Conservation (phyloP, 2,113 vertebrate species). For the Stigmatopora argus region DNA sequence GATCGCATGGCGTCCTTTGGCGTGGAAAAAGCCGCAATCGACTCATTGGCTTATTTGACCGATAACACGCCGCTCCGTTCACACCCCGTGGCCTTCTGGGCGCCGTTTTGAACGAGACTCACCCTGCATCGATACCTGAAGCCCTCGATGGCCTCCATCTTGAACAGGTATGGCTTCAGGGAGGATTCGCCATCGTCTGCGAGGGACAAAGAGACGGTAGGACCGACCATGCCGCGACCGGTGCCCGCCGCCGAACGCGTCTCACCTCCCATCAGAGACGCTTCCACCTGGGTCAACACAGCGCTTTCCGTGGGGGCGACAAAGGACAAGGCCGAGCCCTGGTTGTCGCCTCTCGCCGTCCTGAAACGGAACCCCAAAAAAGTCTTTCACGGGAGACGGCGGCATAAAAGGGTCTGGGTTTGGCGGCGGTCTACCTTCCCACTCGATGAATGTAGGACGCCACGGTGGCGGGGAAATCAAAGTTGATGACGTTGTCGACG, state of each 20-base stretch:
- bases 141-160: slow-evolving; percentile 83
- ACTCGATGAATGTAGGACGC: slow-evolving; percentile 89
- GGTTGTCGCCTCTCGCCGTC: slow-evolving; percentile 84
- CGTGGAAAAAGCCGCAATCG: neutral
- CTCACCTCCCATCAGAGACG: slow-evolving; percentile 74
- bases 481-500: slow-evolving; percentile 83
- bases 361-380: slow-evolving; percentile 46
- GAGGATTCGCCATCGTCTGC: slow-evolving; percentile 61
- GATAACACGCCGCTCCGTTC: too few relatives aligned
- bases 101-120: slow-evolving; percentile 21
- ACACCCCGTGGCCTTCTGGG: too few relatives aligned
- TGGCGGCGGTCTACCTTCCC: slow-evolving; percentile 70
- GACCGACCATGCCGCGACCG: neutral
- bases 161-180: slow-evolving; percentile 80
- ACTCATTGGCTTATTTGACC: neutral
- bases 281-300: slow-evolving; percentile 72
- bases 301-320: slow-evolving; percentile 70
- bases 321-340: slow-evolving; percentile 79
- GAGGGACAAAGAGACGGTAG: neutral
- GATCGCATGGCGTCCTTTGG: slow-evolving; percentile 88
- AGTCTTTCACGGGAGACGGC: neutral
- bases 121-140: slow-evolving; percentile 89
- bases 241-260: neutral
- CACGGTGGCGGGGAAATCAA: slow-evolving; percentile 76
- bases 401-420: too few relatives aligned